Evolutionary conservation across 2,113 vertebrate species (phyloP).

Genomic region (Brevimyrus niger): DNA sequence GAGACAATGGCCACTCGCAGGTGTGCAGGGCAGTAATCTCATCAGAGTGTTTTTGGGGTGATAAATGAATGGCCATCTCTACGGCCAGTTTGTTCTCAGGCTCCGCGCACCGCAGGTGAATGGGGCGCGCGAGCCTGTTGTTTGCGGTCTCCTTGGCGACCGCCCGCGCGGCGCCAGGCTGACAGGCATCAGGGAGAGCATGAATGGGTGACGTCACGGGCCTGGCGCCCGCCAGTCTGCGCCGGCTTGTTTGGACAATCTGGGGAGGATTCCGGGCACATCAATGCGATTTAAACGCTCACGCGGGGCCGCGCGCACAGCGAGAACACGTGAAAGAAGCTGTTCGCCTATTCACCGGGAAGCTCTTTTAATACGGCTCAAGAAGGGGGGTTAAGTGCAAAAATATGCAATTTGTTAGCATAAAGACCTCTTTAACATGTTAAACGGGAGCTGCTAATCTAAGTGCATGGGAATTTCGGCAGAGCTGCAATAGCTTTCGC

Average conservation of each 20-base stretch:
- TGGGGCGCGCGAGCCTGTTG: constrained; percentile 51
- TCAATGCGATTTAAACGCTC: constrained; percentile 52
- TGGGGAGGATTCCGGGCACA: constrained; percentile 61
- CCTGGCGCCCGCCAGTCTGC: constrained; percentile 94
- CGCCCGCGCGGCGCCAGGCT: constrained; percentile 91
- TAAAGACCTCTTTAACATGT: constrained; percentile 38
- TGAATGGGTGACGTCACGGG: constrained; percentile 96
- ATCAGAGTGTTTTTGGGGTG: constrained; percentile 55
- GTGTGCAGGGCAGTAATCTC: constrained; percentile 66
- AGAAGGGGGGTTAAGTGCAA: constrained; percentile 27
- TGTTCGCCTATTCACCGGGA: constrained; percentile 41
- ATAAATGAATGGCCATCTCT: constrained; percentile 58
- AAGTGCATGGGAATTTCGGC: constrained; percentile 1
- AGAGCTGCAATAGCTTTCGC: background rate
- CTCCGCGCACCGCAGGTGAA: constrained; percentile 57
- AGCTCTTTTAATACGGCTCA: constrained; percentile 29
- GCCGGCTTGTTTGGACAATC: constrained; percentile 73
- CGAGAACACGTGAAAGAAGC: constrained; percentile 69
- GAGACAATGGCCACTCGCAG: constrained; percentile 57
- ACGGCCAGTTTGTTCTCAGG: constrained; percentile 61
- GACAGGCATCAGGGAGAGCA: constrained; percentile 86
- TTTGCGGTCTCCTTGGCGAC: constrained; percentile 83
- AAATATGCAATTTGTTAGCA: constrained; percentile 33
- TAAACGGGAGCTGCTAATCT: background rate
- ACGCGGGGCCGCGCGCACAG: constrained; percentile 52